A percentile compares a stretch with the other conserved stretches of the same genome.
phyloP scores from a whole-genome alignment of 2,888 invertebrate genomes.

The Dascillus cervinus region DNA sequence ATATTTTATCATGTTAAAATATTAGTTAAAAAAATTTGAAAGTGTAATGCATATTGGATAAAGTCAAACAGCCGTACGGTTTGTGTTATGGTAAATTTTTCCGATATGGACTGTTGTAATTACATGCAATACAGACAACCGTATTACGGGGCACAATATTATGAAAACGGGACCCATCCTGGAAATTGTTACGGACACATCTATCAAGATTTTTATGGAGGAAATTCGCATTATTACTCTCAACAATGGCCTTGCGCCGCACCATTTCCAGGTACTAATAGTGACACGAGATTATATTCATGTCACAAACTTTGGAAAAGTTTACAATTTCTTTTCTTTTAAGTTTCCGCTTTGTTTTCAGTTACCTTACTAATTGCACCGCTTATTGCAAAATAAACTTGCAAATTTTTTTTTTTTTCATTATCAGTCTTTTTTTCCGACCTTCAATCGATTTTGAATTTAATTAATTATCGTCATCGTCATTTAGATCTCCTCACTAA shows the following conservation, averaged over 20 bases:
- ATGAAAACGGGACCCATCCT: slow-evolving; percentile 31
- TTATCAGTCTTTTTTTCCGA: slow-evolving; percentile 16
- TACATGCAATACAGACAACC: slow-evolving; percentile 38
- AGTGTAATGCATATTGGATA: no score
- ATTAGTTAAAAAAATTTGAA: no score
- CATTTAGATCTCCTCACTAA: slow-evolving; percentile 8
- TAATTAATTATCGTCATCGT: slow-evolving; percentile 33
- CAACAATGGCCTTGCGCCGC: slow-evolving; percentile 36
- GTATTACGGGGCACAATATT: slow-evolving; percentile 35
- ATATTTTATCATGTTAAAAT: no score
- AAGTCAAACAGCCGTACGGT: no score
- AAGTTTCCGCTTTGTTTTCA: background rate
- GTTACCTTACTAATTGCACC: no score
- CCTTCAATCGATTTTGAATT: slow-evolving; percentile 30
- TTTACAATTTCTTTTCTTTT: background rate
- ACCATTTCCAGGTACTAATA: slow-evolving; percentile 32
- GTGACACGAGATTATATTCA: slow-evolving; percentile 18
- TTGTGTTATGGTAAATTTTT: no score
- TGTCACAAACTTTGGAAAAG: slow-evolving; percentile 14
- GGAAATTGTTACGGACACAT: slow-evolving; percentile 31
- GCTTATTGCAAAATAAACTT: no score
- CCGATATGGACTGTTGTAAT: slow-evolving; percentile 41
- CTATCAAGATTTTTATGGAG: slow-evolving; percentile 33
- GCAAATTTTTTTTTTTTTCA: background rate
- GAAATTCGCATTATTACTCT: slow-evolving; percentile 30